Evolutionary conservation across 2,888 invertebrate genomes (phyloP), one percentile per base, ranked within the genome.

Genomic region (Oegoconia quadripuncta): DNA sequence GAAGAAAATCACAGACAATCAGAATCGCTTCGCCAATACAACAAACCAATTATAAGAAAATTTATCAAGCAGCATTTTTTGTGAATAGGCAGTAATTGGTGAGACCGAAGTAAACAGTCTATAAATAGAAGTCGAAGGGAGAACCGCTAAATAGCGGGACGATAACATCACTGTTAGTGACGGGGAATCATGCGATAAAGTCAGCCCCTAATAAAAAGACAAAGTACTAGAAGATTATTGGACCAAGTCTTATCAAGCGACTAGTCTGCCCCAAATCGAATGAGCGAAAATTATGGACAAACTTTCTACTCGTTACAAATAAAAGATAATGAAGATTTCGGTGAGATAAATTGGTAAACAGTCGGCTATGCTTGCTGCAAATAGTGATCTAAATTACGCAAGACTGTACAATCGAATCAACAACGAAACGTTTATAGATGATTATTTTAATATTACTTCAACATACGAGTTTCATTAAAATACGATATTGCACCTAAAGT

Each of bases 211-310:
- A 69, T 64, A 82, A 81, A 79, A 77, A 68, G 62, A 64, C 66
- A 61, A 69, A 74, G 67, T 60, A 70, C 72, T 70, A 60, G 58
- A 57, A 73, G 75, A 81, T 83, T 81, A 83, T 81, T 74, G 68
- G 71, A 58, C 65, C 67, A 46, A 61, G 65, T 60, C 79, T 84
- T 86, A 86, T 87, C 83, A 64, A 64, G 59, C 59, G 63, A 70
- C 71, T 75, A 70, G 74, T 65, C 63, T 58, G 60, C 75, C 78
- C 82, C 73, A 78, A 84, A 84, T 84, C 78, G 76, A 76, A 70
- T 64, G 68, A 74, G 76, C 66, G 65, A 78, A 74, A 86, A 77
- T 80, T 86, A 84, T 87, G 76, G 80, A 60, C 59, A 49, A 87
- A 86, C 71, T 84, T 84, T 76, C 72, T 70, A 71, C 67, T 63